These are phyloP conservation scores for Diarsia dahlii DNA, from an alignment of 2,888 invertebrate species.

Conservation along the genomic window DNA sequence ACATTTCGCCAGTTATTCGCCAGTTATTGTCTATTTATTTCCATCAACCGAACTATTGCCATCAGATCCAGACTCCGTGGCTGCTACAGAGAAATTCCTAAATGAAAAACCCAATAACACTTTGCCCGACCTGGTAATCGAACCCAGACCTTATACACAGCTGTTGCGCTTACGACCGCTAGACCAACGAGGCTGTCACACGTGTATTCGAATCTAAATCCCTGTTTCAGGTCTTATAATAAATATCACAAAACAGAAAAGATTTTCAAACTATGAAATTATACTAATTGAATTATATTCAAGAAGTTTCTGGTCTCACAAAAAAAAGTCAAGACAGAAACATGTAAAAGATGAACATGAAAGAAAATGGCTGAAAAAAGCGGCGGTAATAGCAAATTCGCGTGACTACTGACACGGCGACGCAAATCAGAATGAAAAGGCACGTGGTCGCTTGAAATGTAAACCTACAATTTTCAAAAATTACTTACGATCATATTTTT, in stretches of 20 bases:
- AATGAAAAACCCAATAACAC: no score
- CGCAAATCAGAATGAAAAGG: conserved; percentile 54
- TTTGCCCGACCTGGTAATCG: no score
- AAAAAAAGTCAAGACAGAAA: conserved; percentile 26
- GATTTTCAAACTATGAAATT: conserved; percentile 11
- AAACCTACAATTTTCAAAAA: conserved; percentile 25
- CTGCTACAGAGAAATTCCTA: no score
- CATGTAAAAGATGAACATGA: conserved; percentile 43
- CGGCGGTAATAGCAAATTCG: conserved; percentile 56
- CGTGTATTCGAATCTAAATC: not conserved
- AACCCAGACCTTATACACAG: no score
- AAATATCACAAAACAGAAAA: conserved; percentile 1
- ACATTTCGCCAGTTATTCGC: no score
- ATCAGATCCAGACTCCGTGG: no score
- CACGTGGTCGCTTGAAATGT: conserved; percentile 44
- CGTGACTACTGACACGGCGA: conserved; percentile 56
- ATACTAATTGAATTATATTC: conserved; percentile 25
- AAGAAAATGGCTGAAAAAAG: conserved; percentile 45
- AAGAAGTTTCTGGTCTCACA: conserved; percentile 27
- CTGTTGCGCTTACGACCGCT: no score
- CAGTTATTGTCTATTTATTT: no score
- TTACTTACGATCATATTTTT: not conserved
- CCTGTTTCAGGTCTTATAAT: not conserved
- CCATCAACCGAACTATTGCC: no score
- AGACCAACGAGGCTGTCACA: no score